Base-by-base conservation (phyloP, 1,140 invertebrate species). In the Halictus rubicundus region DNA sequence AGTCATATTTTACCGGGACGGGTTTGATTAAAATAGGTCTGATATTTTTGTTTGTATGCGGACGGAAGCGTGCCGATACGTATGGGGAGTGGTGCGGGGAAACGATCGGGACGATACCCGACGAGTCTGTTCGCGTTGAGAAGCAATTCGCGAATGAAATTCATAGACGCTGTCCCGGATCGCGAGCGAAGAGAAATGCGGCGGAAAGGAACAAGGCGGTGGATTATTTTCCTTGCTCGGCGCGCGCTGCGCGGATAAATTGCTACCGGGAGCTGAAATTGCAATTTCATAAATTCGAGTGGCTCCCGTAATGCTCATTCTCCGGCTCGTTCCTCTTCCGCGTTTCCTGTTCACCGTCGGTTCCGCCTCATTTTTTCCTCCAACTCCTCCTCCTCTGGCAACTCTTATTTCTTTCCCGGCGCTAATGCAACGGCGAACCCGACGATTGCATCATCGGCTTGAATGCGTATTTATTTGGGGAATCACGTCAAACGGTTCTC, bases 281-380 rank as follows among this genome's bases (percentile, higher is more conserved):
- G 86, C 87, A 88, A 87, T 90, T 90, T 91, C 87, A 90, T 89
- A 90, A 89, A 90, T 90, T 88, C 83, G 76, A 86, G 78, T 85
- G 86, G 83, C 71, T 75, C 80, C 60, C 21, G 76, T 80, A 80
- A 84, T 83, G 70, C 61, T 78, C 77, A 80, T 78, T 77, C 69
- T 71, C 66, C 39, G 59, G 27, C 65, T 80, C 68, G 52, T 71
- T 80, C 71, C 65, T 39, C 68, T 39, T 79, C 64, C 73, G 61
- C 59, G 57, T 42, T 57, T 37, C 52, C 71, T 52, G 32, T 76
- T 27, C 32, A 23, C 6, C 52, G 14, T 6, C 21, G 8, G n/a
- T 57, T 57, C 54, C 54, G 54, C 21, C 54, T 57, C 9, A 37
- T 52, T 37, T 23, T 57, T 12, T 49, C 52, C 63, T 23, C 54